These are phyloP conservation scores for Coenonympha arcania DNA, from an alignment of 2,888 invertebrate genomes.

Conservation along the genomic window DNA sequence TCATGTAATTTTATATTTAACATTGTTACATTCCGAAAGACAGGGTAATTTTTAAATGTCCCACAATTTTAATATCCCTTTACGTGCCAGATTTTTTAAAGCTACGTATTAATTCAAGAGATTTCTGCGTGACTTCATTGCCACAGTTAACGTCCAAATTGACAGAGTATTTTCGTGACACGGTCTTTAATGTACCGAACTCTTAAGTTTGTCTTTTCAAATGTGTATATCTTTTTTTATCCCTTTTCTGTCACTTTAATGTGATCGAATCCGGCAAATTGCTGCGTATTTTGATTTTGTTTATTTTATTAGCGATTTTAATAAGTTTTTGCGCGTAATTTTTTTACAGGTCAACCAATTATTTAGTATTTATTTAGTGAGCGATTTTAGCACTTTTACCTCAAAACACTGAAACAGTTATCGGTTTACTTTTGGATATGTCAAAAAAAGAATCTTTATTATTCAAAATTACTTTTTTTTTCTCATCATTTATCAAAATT, in stretches of 20 bases:
- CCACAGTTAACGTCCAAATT: conserved; percentile 4
- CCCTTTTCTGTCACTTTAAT: conserved; percentile 4
- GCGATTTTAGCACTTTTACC: background rate
- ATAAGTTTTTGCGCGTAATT: background rate
- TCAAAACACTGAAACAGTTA: no score
- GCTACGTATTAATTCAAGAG: background rate
- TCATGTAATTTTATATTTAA: background rate
- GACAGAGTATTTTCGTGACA: conserved; percentile 6
- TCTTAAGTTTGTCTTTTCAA: conserved; percentile 4
- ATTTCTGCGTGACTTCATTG: background rate
- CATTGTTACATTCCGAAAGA: background rate
- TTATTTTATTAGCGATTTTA: background rate
- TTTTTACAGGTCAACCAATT: background rate
- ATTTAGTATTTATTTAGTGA: background rate
- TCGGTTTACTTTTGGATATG: no score
- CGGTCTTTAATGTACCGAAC: background rate
- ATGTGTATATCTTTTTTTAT: conserved; percentile 2
- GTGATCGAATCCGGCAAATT: conserved; percentile 8
- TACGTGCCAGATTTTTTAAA: conserved; percentile 1
- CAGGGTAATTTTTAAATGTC: background rate
- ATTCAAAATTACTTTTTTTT: no score
- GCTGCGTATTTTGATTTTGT: background rate
- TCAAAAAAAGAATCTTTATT: no score
- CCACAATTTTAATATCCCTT: background rate
- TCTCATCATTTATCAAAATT: no score